These are phyloP conservation scores for Perizoma affinitatum DNA, from an alignment of 2,888 invertebrate species.

Conservation along the genomic window DNA sequence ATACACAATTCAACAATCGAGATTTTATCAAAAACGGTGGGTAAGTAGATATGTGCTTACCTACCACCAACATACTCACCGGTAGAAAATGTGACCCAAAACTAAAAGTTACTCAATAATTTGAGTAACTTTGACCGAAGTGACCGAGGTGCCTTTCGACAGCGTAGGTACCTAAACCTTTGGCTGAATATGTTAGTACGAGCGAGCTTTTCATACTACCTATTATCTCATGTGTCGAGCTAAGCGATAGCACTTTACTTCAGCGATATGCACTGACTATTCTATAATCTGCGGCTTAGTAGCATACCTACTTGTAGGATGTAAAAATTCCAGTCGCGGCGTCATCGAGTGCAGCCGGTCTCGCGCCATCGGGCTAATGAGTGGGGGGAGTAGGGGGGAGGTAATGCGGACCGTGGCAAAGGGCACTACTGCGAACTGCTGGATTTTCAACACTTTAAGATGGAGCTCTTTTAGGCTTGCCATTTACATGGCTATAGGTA, in stretches of 20 bases:
- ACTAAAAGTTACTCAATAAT: no score
- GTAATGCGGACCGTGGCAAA: conserved; percentile 24
- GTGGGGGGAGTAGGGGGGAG: conserved; percentile 38
- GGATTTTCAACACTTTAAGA: no score
- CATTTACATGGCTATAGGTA: no score
- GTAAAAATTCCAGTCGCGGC: conserved; percentile 72
- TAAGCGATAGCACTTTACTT: neutral
- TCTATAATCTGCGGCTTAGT: neutral
- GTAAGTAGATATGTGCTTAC: no score
- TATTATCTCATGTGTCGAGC: neutral
- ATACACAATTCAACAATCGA: conserved; percentile 1
- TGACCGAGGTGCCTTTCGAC: no score
- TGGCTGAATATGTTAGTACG: no score
- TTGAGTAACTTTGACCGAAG: no score
- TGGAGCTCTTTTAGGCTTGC: no score
- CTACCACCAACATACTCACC: no score
- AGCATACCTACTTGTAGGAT: conserved; percentile 19
- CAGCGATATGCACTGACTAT: neutral
- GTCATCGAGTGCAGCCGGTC: conserved; percentile 65
- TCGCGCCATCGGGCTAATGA: conserved; percentile 58
- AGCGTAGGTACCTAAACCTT: no score
- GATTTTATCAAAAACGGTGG: no score
- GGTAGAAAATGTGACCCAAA: no score
- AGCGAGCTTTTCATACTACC: neutral
- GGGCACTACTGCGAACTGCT: conserved; percentile 19